Evolutionary conservation across 2,113 vertebrate species (phyloP).

Genomic region (Neopipo cinnamomea): DNA sequence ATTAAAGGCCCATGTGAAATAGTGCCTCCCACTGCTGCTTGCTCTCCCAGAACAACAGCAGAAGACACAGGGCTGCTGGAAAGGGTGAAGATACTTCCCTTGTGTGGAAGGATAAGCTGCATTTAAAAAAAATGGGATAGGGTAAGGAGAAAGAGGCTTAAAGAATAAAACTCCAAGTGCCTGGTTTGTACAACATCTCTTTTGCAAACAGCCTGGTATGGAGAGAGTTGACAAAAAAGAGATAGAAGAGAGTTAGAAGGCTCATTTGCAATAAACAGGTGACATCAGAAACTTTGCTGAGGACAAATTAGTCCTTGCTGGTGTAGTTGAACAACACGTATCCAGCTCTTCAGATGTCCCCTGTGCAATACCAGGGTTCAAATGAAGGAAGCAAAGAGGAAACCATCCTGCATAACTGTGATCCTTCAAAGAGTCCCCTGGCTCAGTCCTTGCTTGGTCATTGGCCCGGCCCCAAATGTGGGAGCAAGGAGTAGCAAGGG

Average conservation of each 20-base stretch:
- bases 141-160: background rate
- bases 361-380: slow-evolving; percentile 63
- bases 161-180: background rate
- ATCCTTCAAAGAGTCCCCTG: slow-evolving; percentile 6
- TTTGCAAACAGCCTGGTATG: background rate
- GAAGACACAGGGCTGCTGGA: background rate
- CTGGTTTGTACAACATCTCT: background rate
- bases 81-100: background rate
- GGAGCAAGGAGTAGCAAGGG: background rate
- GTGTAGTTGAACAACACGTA: background rate
- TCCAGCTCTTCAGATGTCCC: slow-evolving; percentile 37
- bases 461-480: slow-evolving; percentile 22
- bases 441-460: slow-evolving; percentile 33
- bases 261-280: background rate
- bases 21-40: background rate
- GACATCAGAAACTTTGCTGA: background rate
- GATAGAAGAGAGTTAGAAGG: background rate
- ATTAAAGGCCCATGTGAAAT: background rate
- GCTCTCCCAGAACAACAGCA: rapidly evolving
- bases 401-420: slow-evolving; percentile 54
- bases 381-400: slow-evolving; percentile 40
- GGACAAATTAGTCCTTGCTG: background rate
- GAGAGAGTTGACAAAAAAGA: background rate
- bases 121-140: background rate
- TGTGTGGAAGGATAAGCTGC: background rate